Evolutionary conservation across 2,888 invertebrate genomes (phyloP).

Genomic region (Laspeyria flexula): DNA sequence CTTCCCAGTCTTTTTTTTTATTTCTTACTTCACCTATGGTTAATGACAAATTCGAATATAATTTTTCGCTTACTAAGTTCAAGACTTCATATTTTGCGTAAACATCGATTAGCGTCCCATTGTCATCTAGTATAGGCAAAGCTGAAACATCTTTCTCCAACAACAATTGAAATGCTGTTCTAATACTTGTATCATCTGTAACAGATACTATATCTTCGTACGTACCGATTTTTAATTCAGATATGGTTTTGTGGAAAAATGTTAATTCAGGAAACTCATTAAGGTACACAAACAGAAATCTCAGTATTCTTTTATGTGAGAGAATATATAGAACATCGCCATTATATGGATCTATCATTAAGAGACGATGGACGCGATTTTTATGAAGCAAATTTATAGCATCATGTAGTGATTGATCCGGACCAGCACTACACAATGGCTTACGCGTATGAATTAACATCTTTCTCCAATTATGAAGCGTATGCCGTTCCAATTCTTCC

Average conservation of each 20-base stretch:
- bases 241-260: constrained; percentile 77
- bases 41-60: constrained; percentile 95
- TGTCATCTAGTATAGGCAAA: constrained; percentile 76
- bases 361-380: constrained; percentile 77
- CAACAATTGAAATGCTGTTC: constrained; percentile 75
- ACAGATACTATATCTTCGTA: constrained; percentile 76
- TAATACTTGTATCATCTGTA: constrained; percentile 73
- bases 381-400: constrained; percentile 78
- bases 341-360: constrained; percentile 73
- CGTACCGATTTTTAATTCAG: constrained; percentile 79
- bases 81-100: constrained; percentile 84
- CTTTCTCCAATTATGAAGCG: constrained; percentile 79
- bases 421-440: constrained; percentile 72
- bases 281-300: constrained; percentile 80
- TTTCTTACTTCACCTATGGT: constrained; percentile 94
- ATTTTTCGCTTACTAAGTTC: constrained; percentile 96
- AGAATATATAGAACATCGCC: constrained; percentile 80
- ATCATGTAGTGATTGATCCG: constrained; percentile 79
- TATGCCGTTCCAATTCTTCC: constrained; percentile 78
- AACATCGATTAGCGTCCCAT: constrained; percentile 74
- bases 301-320: constrained; percentile 79
- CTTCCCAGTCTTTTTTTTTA: constrained; percentile 96
- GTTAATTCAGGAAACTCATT: constrained; percentile 82
- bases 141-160: constrained; percentile 81
- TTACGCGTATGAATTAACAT: constrained; percentile 73